Percentiles rank a stretch among this genome's conserved stretches.
Conservation (phyloP, 2,113 vertebrate genomes). For the Hirundichthys speculiger region DNA sequence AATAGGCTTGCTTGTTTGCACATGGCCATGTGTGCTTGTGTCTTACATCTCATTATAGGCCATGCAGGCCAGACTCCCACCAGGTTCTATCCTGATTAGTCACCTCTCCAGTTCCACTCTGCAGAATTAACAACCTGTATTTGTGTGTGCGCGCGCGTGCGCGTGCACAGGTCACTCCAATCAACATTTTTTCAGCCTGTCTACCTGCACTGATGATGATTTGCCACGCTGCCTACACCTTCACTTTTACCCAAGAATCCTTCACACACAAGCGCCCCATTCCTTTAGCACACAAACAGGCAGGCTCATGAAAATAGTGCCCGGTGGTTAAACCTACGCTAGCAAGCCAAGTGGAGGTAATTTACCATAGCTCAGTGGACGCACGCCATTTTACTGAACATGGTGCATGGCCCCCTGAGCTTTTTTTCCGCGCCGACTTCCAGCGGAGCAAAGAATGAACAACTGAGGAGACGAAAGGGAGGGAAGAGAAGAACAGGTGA, state of each 20-base stretch:
- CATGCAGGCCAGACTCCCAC: constrained; percentile 58
- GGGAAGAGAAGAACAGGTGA: constrained; percentile 44
- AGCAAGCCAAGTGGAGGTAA: constrained; percentile 76
- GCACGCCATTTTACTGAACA: constrained; percentile 78
- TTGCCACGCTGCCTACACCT: constrained; percentile 46
- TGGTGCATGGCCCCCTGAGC: constrained; percentile 69
- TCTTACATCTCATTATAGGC: constrained; percentile 58
- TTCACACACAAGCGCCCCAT: constrained; percentile 2
- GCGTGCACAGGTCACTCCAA: constrained; percentile 48
- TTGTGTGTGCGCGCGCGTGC: constrained; percentile 2
- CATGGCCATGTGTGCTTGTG: constrained; percentile 11
- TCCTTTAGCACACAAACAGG: constrained; percentile 20
- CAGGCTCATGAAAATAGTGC: constrained; percentile 32
- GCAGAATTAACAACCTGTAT: constrained; percentile 58
- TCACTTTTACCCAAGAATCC: constrained; percentile 51
- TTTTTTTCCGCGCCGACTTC: constrained; percentile 63
- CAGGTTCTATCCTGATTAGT: constrained; percentile 59
- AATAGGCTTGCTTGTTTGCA: no score
- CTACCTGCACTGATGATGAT: constrained; percentile 65
- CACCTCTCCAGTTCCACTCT: constrained; percentile 44
- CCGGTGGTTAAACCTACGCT: constrained; percentile 63
- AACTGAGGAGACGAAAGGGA: constrained; percentile 49
- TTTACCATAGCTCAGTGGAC: constrained; percentile 74
- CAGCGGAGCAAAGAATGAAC: constrained; percentile 66
- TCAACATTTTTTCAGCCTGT: constrained; percentile 56